Percentiles rank a stretch among this genome's conserved stretches.
Conservation (phyloP, 2,113 vertebrate species). For the Naja naja region DNA sequence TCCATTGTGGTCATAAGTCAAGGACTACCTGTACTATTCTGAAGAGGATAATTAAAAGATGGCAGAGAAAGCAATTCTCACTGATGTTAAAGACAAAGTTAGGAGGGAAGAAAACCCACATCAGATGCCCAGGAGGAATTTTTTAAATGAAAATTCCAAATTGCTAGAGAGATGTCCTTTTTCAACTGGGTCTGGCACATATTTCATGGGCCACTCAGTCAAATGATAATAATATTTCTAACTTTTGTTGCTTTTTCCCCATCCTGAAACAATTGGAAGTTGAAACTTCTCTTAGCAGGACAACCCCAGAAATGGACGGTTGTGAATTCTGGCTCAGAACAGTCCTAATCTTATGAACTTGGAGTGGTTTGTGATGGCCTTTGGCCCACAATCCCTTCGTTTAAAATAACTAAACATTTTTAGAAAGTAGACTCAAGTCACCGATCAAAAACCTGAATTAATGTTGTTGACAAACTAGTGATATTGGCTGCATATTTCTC, state of each 20-base stretch:
- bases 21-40: not conserved
- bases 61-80: not conserved
- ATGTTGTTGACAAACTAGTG: slow-evolving; percentile 11
- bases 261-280: not conserved
- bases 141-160: not conserved
- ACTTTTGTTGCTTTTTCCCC: not conserved
- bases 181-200: not conserved
- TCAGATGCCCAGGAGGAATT: not conserved
- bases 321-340: not conserved
- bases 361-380: not conserved
- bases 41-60: not conserved
- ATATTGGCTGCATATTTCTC: slow-evolving; percentile 14
- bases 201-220: not conserved
- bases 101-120: not conserved
- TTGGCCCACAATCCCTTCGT: rapidly evolving
- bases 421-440: slow-evolving; percentile 4
- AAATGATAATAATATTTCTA: not conserved
- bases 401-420: rapidly evolving
- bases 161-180: not conserved
- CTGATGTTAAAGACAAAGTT: not conserved
- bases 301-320: not conserved
- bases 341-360: not conserved
- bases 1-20: not conserved
- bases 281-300: not conserved
- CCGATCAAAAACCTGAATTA: not conserved